phyloP scores from a whole-genome alignment of 2,888 invertebrate species.

The Sipha maydis region DNA sequence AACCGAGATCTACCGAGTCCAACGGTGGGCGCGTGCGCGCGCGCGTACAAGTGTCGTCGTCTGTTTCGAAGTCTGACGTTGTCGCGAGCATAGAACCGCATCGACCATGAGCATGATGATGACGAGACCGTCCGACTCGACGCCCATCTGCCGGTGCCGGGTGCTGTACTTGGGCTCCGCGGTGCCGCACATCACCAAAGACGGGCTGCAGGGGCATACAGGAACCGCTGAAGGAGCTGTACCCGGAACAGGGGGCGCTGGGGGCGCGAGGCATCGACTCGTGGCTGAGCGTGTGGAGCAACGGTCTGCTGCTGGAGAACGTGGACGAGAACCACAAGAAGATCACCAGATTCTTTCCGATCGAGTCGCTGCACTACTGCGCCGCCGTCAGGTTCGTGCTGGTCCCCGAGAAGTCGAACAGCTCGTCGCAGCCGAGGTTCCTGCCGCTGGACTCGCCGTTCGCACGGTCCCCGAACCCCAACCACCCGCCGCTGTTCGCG shows the following conservation, averaged over 20 bases:
- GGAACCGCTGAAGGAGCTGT: constrained; percentile 94
- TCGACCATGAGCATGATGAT: constrained; percentile 43
- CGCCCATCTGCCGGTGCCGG: constrained; percentile 95
- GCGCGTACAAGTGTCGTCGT: too few relatives aligned
- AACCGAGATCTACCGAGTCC: too few relatives aligned
- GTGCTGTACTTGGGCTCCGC: constrained; percentile 96
- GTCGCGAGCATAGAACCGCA: too few relatives aligned
- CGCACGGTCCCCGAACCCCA: constrained; percentile 88
- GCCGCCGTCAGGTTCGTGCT: constrained; percentile 91
- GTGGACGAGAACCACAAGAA: constrained; percentile 94
- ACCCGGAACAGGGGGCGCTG: constrained; percentile 92
- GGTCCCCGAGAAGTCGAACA: constrained; percentile 75
- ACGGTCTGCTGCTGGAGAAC: constrained; percentile 94
- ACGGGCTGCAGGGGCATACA: constrained; percentile 96
- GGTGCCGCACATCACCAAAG: constrained; percentile 96
- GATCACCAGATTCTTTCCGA: constrained; percentile 94
- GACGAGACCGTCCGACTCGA: constrained; percentile 73
- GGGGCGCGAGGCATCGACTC: constrained; percentile 92
- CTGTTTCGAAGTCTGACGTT: too few relatives aligned
- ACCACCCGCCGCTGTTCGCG: constrained; percentile 96
- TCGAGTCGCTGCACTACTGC: constrained; percentile 94
- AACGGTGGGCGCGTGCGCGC: too few relatives aligned
- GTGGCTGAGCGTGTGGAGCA: constrained; percentile 97
- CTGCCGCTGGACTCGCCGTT: constrained; percentile 96
- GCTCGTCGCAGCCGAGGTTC: constrained; percentile 78